These are phyloP conservation scores for Pantherophis alleghaniensis DNA, from an alignment of 2,797 vertebrate species.

Conservation along the genomic window DNA sequence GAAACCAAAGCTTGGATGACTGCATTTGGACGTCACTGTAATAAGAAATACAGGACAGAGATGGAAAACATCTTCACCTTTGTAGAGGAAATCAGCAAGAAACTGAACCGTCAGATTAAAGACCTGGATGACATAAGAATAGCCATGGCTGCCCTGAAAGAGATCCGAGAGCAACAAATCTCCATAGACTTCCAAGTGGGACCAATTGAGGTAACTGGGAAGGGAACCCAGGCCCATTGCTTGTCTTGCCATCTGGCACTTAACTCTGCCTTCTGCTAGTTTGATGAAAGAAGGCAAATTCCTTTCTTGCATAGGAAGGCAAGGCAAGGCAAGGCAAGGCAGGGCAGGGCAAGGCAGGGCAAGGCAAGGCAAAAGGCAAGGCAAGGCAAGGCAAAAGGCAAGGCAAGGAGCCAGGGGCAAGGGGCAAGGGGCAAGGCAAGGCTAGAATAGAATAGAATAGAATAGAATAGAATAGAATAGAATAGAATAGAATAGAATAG, in stretches of 20 bases:
- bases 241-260: background rate
- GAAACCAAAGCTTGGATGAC: constrained; percentile 92
- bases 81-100: constrained; percentile 88
- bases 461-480: too few species aligned
- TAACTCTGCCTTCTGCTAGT: background rate
- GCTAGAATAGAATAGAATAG: too few species aligned
- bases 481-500: too few species aligned
- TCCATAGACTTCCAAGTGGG: constrained; percentile 87
- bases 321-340: background rate
- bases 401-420: too few species aligned
- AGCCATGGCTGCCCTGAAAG: constrained; percentile 87
- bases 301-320: background rate
- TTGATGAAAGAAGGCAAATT: background rate
- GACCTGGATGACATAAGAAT: constrained; percentile 95
- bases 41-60: constrained; percentile 85
- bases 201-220: constrained; percentile 85
- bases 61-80: constrained; percentile 90
- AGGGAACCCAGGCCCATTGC: background rate
- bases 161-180: constrained; percentile 89
- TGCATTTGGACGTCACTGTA: constrained; percentile 84
- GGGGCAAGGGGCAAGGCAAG: too few species aligned
- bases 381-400: too few species aligned
- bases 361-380: too few species aligned
- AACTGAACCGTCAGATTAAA: constrained; percentile 84
- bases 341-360: too few species aligned